phyloP scores from a whole-genome alignment of 2,113 vertebrate species.

The Emydura subglobosa region DNA sequence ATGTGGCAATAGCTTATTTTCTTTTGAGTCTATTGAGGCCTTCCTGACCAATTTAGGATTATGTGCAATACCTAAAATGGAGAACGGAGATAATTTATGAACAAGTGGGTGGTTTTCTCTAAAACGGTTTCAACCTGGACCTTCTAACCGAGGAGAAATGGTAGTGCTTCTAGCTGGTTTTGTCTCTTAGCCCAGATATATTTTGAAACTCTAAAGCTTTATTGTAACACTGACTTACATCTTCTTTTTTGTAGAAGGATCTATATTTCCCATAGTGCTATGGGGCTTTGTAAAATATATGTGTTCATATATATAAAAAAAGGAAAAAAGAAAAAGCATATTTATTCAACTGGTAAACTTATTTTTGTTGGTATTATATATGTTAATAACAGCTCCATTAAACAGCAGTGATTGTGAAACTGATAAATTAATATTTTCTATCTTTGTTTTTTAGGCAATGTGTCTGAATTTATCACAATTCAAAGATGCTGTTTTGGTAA shows the following conservation, averaged over 20 bases:
- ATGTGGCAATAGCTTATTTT: constrained; percentile 68
- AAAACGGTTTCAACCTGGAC: constrained; percentile 56
- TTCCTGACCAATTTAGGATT: constrained; percentile 84
- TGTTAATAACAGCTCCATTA: constrained; percentile 78
- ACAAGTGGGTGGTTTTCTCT: constrained; percentile 44
- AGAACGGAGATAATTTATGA: constrained; percentile 66
- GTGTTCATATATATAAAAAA: constrained; percentile 88
- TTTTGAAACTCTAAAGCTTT: constrained; percentile 83
- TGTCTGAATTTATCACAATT: constrained; percentile 46
- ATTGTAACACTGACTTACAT: constrained; percentile 84
- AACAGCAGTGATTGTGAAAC: constrained; percentile 72
- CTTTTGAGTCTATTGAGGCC: constrained; percentile 79
- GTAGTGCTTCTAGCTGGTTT: constrained; percentile 73
- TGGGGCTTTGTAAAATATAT: constrained; percentile 91
- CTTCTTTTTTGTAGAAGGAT: constrained; percentile 91
- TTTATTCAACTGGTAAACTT: constrained; percentile 97
- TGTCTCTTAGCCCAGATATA: constrained; percentile 74
- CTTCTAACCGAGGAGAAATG: constrained; percentile 55
- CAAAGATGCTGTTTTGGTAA: constrained; percentile 37
- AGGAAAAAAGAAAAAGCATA: constrained; percentile 92
- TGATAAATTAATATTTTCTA: constrained; percentile 76
- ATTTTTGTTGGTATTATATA: constrained; percentile 88
- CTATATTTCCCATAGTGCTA: constrained; percentile 91
- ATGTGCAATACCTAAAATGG: constrained; percentile 58
- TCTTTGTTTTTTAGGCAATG: constrained; percentile 66